phyloP scores from a whole-genome alignment of 2,113 vertebrate genomes.

The Canis aureus region DNA sequence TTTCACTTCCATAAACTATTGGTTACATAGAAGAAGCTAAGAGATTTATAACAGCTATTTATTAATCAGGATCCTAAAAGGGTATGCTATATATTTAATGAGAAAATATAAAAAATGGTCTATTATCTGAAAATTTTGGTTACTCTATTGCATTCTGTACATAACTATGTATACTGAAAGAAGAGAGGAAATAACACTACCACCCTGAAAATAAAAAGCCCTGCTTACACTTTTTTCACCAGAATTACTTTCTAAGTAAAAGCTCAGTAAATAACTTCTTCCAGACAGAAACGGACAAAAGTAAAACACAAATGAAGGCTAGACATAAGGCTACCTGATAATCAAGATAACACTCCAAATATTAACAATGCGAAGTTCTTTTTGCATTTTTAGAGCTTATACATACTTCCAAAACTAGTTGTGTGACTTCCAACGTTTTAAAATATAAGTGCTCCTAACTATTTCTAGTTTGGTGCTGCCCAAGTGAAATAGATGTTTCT shows the following conservation, averaged over 20 bases:
- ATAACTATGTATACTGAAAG: neutral
- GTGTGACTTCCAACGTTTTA: neutral
- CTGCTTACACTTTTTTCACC: neutral
- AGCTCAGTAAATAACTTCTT: neutral
- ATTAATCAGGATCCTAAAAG: neutral
- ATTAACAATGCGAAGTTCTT: neutral
- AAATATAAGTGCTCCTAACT: neutral
- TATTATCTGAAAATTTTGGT: neutral
- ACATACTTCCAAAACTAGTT: neutral
- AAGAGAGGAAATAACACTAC: neutral
- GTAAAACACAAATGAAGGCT: conserved; percentile 27
- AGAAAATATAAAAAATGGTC: neutral
- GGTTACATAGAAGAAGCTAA: neutral
- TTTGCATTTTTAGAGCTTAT: neutral
- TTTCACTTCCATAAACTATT: conserved; percentile 33
- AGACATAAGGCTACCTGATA: neutral
- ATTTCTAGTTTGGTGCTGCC: neutral
- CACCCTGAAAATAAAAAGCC: neutral
- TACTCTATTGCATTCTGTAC: neutral
- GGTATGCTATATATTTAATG: neutral
- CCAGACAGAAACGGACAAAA: neutral
- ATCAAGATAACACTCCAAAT: neutral
- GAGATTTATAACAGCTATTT: conserved; percentile 19
- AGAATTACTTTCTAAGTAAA: neutral
- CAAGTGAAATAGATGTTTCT: neutral